Percentiles rank a stretch among this genome's conserved stretches.
phyloP scores from a whole-genome alignment of 2,888 invertebrate species.

The Eilema griseolum region DNA sequence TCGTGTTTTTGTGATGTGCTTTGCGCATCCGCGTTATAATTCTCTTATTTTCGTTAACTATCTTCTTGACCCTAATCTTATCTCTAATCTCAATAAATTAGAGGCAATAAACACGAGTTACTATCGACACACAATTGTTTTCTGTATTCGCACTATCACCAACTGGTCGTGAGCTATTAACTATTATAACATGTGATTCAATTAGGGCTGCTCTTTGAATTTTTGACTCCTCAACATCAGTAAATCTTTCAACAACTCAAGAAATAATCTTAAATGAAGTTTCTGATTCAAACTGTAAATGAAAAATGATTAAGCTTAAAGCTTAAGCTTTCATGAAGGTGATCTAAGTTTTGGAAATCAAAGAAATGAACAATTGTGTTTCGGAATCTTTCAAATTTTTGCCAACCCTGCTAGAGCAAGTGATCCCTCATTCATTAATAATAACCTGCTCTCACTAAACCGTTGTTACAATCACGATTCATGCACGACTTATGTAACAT shows the following conservation, averaged over 20 bases:
- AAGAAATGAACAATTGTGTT: neutral
- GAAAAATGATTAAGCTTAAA: neutral
- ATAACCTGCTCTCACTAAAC: constrained; percentile 74
- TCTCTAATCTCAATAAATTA: constrained; percentile 72
- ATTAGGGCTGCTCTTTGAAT: constrained; percentile 41
- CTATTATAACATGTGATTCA: constrained; percentile 49
- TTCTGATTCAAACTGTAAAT: neutral
- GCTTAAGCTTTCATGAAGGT: too few relatives aligned
- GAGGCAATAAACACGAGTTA: constrained; percentile 71
- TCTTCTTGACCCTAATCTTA: constrained; percentile 46
- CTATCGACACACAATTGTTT: constrained; percentile 64
- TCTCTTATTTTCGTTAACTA: constrained; percentile 44
- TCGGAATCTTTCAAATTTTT: constrained; percentile 11
- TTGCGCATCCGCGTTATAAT: constrained; percentile 43
- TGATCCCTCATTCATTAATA: constrained; percentile 81
- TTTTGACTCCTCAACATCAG: neutral
- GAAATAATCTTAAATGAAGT: neutral
- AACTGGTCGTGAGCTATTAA: constrained; percentile 82
- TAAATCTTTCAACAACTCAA: neutral
- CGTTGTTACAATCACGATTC: constrained; percentile 79
- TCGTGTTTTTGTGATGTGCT: constrained; percentile 35
- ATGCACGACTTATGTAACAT: constrained; percentile 80
- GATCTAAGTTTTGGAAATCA: neutral
- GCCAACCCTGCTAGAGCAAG: constrained; percentile 60
- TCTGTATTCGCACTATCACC: constrained; percentile 65